A percentile compares a stretch with the other conserved stretches of the same genome.
These are phyloP conservation scores for Semnopithecus entellus DNA, from an alignment of 2,113 vertebrate genomes.

Conservation along the genomic window DNA sequence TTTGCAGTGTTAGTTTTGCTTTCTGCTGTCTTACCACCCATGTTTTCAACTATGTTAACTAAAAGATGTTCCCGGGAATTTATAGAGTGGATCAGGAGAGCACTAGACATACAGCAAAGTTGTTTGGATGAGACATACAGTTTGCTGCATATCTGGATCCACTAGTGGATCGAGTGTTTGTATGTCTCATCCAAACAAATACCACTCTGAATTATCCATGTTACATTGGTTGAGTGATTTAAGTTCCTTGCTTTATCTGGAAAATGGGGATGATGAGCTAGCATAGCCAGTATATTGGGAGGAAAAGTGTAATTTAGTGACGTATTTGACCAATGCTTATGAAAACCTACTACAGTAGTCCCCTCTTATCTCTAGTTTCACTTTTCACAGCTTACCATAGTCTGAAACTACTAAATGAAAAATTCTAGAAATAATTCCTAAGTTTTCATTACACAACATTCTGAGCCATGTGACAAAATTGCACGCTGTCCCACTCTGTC, in stretches of 20 bases:
- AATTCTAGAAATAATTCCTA: not conserved
- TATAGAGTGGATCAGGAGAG: too few species aligned
- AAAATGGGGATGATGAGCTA: not conserved
- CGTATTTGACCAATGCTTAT: not conserved
- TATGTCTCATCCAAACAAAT: not conserved
- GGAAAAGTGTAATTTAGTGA: not conserved
- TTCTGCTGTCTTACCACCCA: not conserved
- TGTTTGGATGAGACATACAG: too few species aligned
- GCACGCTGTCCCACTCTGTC: not conserved
- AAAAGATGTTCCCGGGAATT: not conserved
- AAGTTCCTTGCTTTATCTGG: not conserved
- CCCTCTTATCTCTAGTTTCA: not conserved
- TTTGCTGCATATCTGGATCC: too few species aligned
- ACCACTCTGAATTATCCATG: not conserved
- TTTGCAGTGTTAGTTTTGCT: not conserved
- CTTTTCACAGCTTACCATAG: not conserved
- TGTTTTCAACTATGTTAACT: not conserved
- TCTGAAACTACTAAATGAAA: not conserved
- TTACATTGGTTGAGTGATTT: not conserved
- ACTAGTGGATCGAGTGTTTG: too few species aligned
- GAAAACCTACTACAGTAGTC: not conserved
- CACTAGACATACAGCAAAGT: too few species aligned
- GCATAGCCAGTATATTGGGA: not conserved
- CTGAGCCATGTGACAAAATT: not conserved
- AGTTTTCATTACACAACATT: not conserved